phyloP scores from a whole-genome alignment of 2,888 invertebrate genomes.

The Tachina lurida region DNA sequence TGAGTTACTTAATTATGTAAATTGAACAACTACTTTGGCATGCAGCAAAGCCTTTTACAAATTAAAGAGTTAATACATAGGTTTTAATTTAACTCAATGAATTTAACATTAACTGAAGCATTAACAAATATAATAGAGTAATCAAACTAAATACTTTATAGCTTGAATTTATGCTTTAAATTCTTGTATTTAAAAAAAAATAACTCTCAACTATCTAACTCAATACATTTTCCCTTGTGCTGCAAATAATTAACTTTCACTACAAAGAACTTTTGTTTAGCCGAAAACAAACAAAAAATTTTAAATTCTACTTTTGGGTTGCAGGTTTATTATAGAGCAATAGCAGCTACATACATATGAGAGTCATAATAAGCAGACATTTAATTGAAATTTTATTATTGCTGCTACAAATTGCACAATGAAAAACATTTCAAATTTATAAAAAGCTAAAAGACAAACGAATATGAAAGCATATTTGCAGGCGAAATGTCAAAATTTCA shows the following conservation, averaged over 20 bases:
- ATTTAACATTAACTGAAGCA: background rate
- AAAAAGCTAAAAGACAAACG: slow-evolving; percentile 8
- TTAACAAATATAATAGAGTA: no score
- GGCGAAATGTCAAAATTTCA: slow-evolving; percentile 55
- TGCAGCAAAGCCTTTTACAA: background rate
- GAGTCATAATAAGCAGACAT: background rate
- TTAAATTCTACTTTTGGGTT: background rate
- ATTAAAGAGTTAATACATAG: background rate
- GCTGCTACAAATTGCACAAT: background rate
- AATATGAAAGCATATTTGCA: slow-evolving; percentile 46
- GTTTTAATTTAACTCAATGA: background rate
- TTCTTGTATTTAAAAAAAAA: no score
- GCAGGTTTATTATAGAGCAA: no score
- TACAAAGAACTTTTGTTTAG: background rate
- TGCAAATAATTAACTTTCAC: background rate
- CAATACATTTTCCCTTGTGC: background rate
- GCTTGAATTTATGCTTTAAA: no score
- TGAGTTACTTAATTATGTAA: background rate
- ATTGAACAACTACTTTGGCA: background rate
- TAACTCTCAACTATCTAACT: background rate
- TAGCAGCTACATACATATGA: background rate
- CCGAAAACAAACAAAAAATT: background rate
- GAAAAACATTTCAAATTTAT: background rate
- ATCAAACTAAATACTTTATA: no score
- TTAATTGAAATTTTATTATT: slow-evolving; percentile 4